phyloP scores from a whole-genome alignment of 53 echinoderm and acorn worm genomes.

The Apostichopus leukothele region DNA sequence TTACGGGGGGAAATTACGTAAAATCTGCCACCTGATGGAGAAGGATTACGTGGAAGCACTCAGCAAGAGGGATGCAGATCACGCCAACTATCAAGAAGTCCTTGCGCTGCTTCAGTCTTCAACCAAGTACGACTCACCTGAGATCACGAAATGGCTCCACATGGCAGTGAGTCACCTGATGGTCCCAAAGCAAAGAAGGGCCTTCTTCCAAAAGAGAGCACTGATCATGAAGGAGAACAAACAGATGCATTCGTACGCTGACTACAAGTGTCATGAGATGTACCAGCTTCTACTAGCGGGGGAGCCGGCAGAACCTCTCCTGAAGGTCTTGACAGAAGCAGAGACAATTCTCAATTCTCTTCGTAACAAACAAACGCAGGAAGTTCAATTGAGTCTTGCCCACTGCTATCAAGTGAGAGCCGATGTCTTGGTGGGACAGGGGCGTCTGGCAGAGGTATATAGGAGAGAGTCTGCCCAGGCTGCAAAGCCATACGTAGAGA shows the following conservation, averaged over 20 bases:
- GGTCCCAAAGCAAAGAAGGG: constrained; percentile 65
- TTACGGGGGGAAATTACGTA: constrained; percentile 46
- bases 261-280: constrained; percentile 74
- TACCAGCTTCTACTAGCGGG: constrained; percentile 70
- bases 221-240: constrained; percentile 58
- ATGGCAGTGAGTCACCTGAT: constrained; percentile 75
- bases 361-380: constrained; percentile 25
- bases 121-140: constrained; percentile 37
- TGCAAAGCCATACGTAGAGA: constrained; percentile 60
- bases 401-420: constrained; percentile 72
- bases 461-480: constrained; percentile 37
- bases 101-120: constrained; percentile 40
- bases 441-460: constrained; percentile 14
- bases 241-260: constrained; percentile 69
- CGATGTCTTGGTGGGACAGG: constrained; percentile 57
- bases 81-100: constrained; percentile 49
- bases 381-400: constrained; percentile 72
- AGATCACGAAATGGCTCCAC: constrained; percentile 61
- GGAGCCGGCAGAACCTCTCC: constrained; percentile 58
- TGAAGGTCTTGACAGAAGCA: constrained; percentile 67
- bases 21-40: constrained; percentile 41
- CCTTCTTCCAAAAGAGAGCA: constrained; percentile 72
- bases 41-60: constrained; percentile 38
- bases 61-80: constrained; percentile 50
- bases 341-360: constrained; percentile 57